Conservation (phyloP, 1,140 invertebrate genomes). For the Panagrolaimus sp. region DNA sequence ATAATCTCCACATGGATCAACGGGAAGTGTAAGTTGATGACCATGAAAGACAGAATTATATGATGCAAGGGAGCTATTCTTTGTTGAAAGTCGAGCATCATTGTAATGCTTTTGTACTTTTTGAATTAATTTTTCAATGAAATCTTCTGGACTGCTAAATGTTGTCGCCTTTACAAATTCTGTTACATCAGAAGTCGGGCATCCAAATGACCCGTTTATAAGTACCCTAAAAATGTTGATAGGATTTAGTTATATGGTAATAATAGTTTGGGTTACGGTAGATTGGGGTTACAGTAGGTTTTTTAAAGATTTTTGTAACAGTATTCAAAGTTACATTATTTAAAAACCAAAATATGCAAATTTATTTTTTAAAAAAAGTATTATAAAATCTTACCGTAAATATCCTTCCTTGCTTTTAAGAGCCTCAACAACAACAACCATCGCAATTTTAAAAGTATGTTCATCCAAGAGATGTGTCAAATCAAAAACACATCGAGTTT, state of each 20-base stretch:
- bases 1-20: slow-evolving; percentile 16
- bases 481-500: slow-evolving; percentile 19
- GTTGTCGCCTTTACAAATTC: background rate
- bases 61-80: background rate
- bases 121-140: background rate
- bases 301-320: no score
- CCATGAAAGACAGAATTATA: background rate
- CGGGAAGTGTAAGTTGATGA: slow-evolving; percentile 12
- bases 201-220: slow-evolving; percentile 22
- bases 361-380: background rate
- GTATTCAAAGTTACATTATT: no score
- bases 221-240: slow-evolving; percentile 20
- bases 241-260: no score
- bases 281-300: background rate
- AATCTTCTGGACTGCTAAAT: background rate
- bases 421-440: slow-evolving; percentile 12
- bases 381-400: slow-evolving; percentile 22
- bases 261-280: background rate
- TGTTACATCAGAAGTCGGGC: background rate
- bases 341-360: no score
- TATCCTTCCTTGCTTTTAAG: slow-evolving; percentile 6
- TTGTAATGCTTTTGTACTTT: slow-evolving; percentile 1
- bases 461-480: slow-evolving; percentile 16
- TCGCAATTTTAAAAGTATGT: background rate
- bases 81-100: background rate